phyloP scores from a whole-genome alignment of 2,888 invertebrate genomes.

The Leucoptera coffeella region DNA sequence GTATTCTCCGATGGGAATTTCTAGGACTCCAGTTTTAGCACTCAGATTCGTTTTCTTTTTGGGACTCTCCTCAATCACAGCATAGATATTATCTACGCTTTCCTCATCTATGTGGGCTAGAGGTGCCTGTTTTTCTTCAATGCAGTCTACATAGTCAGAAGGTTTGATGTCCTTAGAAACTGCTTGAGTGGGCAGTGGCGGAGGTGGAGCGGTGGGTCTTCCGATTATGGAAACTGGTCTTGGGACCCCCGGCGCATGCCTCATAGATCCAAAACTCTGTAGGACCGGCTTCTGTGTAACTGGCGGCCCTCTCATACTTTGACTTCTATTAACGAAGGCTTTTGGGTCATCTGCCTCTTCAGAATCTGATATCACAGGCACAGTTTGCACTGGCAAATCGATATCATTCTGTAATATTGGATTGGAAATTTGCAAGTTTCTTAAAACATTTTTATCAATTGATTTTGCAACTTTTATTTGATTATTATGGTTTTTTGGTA shows the following conservation, averaged over 20 bases:
- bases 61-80: slow-evolving; percentile 77
- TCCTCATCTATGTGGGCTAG: slow-evolving; percentile 59
- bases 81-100: slow-evolving; percentile 75
- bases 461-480: slow-evolving; percentile 59
- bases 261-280: slow-evolving; percentile 79
- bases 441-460: slow-evolving; percentile 64
- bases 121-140: slow-evolving; percentile 58
- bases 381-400: slow-evolving; percentile 50
- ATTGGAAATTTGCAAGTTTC: slow-evolving; percentile 75
- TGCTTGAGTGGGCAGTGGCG: slow-evolving; percentile 53
- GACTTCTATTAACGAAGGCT: slow-evolving; percentile 66
- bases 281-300: slow-evolving; percentile 53
- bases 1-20: slow-evolving; percentile 45
- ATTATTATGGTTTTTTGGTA: slow-evolving; percentile 53
- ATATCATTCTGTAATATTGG: slow-evolving; percentile 72
- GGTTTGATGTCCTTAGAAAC: slow-evolving; percentile 16
- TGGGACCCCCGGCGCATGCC: slow-evolving; percentile 58
- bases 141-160: slow-evolving; percentile 72
- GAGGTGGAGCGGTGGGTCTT: slow-evolving; percentile 71
- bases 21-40: slow-evolving; percentile 20
- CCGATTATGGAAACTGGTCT: slow-evolving; percentile 70
- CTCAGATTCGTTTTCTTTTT: slow-evolving; percentile 30
- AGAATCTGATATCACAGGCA: slow-evolving; percentile 53
- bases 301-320: slow-evolving; percentile 68
- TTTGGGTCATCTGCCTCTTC: slow-evolving; percentile 50